Base-by-base conservation (phyloP, 2,888 invertebrate species). In the Eilema griseolum region DNA sequence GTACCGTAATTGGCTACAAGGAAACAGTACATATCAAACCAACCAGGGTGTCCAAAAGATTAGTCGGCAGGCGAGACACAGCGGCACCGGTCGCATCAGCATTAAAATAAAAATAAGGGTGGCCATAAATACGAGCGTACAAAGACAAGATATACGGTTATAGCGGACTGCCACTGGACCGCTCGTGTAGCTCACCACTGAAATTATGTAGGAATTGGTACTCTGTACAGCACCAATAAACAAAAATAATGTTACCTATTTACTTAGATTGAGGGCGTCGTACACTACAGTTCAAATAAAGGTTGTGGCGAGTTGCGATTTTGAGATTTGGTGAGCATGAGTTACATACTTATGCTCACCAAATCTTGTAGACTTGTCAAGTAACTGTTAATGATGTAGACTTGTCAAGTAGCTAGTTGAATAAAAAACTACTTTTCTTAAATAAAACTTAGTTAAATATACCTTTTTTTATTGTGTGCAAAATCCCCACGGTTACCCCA, bases 91-190 rank as follows among this genome's bases (percentile, higher is more conserved):
- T 86, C 88, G 91, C 93, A 95, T 95, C 94, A 95, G 94, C 95
- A 94, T 95, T 94, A 94, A 95, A 95, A 95, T 95, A 95, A 95
- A 95, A 95, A 95, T 95, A 94, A 93, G 95, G 91, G 87, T 89
- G 86, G 88, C 88, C 90, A 92, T 95, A 95, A 95, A 95, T 95
- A 95, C 85, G 81, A 64, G 80, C 86, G 83, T 87, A 95, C 95
- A 95, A 95, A 93, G 92, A 91, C 91, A 92, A 95, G 95, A 95
- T 95, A 93, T 94, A 95, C 92, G 93, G 92, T 95, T 94, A 95
- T 95, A 91, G 94, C 91, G 85, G 84, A 79, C 82, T 81, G 83
- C 81, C 83, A 79, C 87, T 87, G 90, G 92, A 89, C 92, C 86
- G 88, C 84, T 86, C 86, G 83, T 75, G 80, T 84, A 85, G 86